Conservation (phyloP, 2,113 vertebrate species). For the Emydocephalus ijimae region DNA sequence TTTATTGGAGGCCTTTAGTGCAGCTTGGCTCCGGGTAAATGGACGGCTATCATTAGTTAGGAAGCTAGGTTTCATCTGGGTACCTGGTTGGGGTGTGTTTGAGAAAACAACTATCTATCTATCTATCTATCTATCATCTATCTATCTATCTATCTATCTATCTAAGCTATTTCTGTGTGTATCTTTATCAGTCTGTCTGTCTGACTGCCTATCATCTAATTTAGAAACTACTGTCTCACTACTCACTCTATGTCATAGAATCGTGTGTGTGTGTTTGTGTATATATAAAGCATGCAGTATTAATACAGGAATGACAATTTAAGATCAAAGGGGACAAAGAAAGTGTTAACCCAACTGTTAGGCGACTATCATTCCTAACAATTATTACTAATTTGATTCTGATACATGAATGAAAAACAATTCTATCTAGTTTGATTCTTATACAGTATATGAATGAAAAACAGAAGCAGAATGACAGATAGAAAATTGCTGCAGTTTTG, state of each 20-base stretch:
- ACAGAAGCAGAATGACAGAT: not conserved
- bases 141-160: too few relatives aligned
- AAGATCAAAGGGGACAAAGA: conserved; percentile 2
- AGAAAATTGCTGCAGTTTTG: not conserved
- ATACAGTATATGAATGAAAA: not conserved
- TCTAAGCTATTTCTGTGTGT: too few relatives aligned
- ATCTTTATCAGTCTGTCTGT: too few relatives aligned
- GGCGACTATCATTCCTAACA: too few relatives aligned
- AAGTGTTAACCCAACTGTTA: not conserved
- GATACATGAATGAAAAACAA: not conserved
- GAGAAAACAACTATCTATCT: too few relatives aligned
- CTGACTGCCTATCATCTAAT: not conserved
- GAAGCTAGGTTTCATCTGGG: too few relatives aligned
- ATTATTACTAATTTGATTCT: not conserved
- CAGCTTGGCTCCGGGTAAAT: too few relatives aligned
- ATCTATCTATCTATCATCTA: too few relatives aligned
- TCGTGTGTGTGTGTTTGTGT: not conserved
- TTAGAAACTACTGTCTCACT: not conserved
- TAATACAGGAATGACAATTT: not conserved
- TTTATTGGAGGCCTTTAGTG: too few relatives aligned
- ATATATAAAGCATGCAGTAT: not conserved
- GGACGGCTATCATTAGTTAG: too few relatives aligned
- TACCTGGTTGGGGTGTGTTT: too few relatives aligned
- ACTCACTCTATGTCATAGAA: not conserved
- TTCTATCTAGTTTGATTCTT: not conserved